Evolutionary conservation across 2,113 vertebrate species (phyloP), one percentile per base, ranked within the genome.

Genomic region (Nipponia nippon): DNA sequence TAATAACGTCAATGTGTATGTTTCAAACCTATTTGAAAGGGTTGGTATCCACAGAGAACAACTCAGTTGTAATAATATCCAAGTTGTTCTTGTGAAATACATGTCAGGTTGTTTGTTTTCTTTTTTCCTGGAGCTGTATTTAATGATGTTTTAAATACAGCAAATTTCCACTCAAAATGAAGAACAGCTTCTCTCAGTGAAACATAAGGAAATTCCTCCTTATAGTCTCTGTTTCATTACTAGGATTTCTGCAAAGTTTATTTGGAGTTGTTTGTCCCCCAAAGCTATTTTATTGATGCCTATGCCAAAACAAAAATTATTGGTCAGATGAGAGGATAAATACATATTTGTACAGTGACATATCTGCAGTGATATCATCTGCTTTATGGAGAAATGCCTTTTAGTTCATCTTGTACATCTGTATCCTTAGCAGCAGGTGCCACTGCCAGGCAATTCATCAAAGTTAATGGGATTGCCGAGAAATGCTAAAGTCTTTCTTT

Each of bases 371-470:
- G 44, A 53, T 86, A 82, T 90, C 67, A 78, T 85, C 77, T 94
- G 53, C 75, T 93, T 82, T 34, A 9, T 49, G 58, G 59, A 87
- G 65, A 71, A 83, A 67, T 81, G 80, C 73, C 87, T 94, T 87
- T 93, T 94, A 78, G 88, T 76, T 96, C 94, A 61, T 86, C 85
- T 59, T 93, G 97, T 93, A 78, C 95, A 87, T 93, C 89, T 95
- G 85, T 96, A 89, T 91, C 86, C 86, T 93, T 81, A 96, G 96
- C 95, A 97, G 97, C 97, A 97, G 93, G 91, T 95, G 95, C 97
- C 92, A 93, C 89, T 95, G 93, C 91, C 95, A 96, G 95, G 55
- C 94, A 95, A 59, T 94, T 92, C 93, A 93, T 95, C 93, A 83
- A 49, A 77, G 53, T 67, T 89, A 80, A 78, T 53, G 70, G 40